A percentile compares a stretch with the other conserved stretches of the same genome.
Evolutionary conservation across 2,888 invertebrate species (phyloP).

Genomic region (Anagyrus pseudococci): DNA sequence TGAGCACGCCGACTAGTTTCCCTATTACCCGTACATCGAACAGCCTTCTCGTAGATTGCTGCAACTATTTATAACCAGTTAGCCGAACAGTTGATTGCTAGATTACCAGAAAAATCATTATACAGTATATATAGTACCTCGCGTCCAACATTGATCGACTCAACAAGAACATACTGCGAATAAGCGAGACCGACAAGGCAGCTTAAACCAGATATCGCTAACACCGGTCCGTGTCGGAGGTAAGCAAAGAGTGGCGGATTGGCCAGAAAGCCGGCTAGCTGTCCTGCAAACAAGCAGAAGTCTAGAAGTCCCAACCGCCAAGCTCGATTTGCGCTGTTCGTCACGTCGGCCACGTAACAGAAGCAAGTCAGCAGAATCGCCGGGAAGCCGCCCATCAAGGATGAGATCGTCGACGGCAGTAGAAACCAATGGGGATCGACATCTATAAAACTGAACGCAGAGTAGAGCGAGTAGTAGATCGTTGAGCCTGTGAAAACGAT

Average conservation of each 20-base stretch:
- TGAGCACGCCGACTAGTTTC: constrained; percentile 67
- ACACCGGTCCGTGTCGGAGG: constrained; percentile 26
- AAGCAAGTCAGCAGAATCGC: constrained; percentile 29
- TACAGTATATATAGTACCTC: not conserved
- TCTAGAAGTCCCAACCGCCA: constrained; percentile 34
- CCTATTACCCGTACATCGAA: constrained; percentile 64
- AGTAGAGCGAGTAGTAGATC: constrained; percentile 4
- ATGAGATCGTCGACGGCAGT: constrained; percentile 18
- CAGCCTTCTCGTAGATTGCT: constrained; percentile 62
- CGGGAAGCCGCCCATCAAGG: constrained; percentile 36
- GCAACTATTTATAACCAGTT: constrained; percentile 38
- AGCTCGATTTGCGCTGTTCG: constrained; percentile 17
- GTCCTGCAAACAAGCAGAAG: constrained; percentile 28
- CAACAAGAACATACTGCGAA: constrained; percentile 11
- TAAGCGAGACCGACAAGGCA: constrained; percentile 25
- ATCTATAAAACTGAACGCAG: constrained; percentile 9
- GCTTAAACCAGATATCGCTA: constrained; percentile 14
- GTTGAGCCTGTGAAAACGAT: constrained; percentile 17
- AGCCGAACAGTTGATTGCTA: not conserved
- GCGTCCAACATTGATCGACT: constrained; percentile 15
- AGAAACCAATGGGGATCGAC: constrained; percentile 24
- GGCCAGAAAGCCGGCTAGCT: constrained; percentile 23
- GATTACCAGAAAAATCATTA: not conserved
- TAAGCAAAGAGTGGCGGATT: constrained; percentile 20
- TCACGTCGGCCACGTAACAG: constrained; percentile 32